Evolutionary conservation across 2,113 vertebrate genomes (phyloP).

Genomic region (Plecturocebus donacophilus): DNA sequence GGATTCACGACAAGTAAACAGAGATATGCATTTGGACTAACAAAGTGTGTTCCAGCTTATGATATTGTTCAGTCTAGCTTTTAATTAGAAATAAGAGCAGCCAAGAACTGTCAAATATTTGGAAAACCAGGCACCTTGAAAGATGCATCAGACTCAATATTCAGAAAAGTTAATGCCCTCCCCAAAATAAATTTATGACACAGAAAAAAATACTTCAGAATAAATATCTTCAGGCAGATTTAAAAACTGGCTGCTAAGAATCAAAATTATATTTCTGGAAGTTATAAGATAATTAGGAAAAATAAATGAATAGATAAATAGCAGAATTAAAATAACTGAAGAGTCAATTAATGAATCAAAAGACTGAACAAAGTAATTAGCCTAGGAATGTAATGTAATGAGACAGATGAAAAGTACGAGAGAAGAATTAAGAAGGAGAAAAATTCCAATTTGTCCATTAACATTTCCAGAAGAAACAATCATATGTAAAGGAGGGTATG

Average conservation of each 20-base stretch:
- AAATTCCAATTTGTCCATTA: background rate
- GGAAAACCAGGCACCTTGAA: background rate
- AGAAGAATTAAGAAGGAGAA: background rate
- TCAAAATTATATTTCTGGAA: constrained; percentile 4
- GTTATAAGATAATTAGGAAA: constrained; percentile 44
- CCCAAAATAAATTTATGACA: background rate
- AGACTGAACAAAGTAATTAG: background rate
- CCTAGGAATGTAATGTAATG: background rate
- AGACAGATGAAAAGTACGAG: background rate
- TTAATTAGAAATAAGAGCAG: background rate
- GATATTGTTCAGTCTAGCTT: background rate
- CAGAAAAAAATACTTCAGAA: constrained; percentile 22
- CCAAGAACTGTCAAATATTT: background rate
- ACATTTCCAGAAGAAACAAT: background rate
- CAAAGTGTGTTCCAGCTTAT: background rate
- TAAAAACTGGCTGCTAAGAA: constrained; percentile 20
- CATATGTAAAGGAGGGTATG: background rate
- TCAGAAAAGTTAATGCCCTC: background rate
- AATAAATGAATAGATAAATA: constrained; percentile 44
- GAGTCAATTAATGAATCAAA: constrained; percentile 27
- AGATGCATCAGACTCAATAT: background rate
- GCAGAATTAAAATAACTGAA: constrained; percentile 28
- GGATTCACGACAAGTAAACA: background rate
- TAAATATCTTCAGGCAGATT: constrained; percentile 28
- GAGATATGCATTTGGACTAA: background rate